A percentile compares a stretch with the other conserved stretches of the same genome.
These are phyloP conservation scores for Neomorphus geoffroyi DNA, from an alignment of 2,797 vertebrate genomes.

Conservation along the genomic window DNA sequence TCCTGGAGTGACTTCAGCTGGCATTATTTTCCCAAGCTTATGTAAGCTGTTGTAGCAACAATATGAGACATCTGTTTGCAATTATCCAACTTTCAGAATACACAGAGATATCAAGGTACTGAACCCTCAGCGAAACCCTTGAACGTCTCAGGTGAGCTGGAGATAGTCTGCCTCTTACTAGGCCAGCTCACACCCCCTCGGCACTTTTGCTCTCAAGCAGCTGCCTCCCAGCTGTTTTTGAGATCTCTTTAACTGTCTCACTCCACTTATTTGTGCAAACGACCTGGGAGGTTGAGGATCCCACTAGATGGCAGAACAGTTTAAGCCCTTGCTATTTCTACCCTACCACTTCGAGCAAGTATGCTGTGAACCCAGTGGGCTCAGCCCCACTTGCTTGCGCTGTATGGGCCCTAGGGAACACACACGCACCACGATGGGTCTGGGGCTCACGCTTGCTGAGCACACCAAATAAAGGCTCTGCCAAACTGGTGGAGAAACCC, in stretches of 20 bases:
- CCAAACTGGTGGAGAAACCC: neutral
- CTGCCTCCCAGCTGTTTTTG: neutral
- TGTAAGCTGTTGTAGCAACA: neutral
- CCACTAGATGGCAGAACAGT: slow-evolving; percentile 55
- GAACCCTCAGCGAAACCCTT: neutral
- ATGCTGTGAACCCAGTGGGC: neutral
- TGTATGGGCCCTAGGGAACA: neutral
- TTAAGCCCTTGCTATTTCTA: neutral
- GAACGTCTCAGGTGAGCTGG: rapidly evolving
- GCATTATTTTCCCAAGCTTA: neutral
- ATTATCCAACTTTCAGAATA: neutral
- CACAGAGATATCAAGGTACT: neutral
- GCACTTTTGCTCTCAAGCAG: neutral
- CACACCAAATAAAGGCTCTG: neutral
- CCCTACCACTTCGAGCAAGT: neutral
- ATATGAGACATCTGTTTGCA: rapidly evolving
- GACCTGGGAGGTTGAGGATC: neutral
- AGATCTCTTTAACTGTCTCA: neutral
- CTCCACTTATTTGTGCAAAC: neutral
- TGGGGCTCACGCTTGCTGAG: neutral
- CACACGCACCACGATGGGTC: rapidly evolving
- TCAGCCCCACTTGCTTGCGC: neutral
- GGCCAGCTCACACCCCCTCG: neutral
- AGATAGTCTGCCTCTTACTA: neutral
- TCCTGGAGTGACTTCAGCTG: neutral